Evolutionary conservation across 2,888 invertebrate species (phyloP).

Genomic region (Sipha maydis): DNA sequence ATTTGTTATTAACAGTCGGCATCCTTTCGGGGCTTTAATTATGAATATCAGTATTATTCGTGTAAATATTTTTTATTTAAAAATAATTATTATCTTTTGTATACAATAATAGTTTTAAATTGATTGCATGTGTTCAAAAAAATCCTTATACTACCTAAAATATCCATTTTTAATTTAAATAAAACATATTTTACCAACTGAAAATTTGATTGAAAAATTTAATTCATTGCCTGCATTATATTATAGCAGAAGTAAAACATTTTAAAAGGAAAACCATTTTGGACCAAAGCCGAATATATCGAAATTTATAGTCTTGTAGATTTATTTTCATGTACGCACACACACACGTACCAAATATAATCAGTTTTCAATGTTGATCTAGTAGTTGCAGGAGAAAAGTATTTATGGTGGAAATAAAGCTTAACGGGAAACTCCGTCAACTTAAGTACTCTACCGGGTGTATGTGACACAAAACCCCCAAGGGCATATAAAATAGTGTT

Average conservation of each 20-base stretch:
- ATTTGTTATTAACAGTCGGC: no score
- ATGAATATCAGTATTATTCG: no score
- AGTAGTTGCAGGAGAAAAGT: neutral
- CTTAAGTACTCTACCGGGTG: conserved; percentile 7
- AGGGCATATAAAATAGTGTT: neutral
- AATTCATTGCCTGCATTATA: neutral
- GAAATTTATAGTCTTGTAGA: conserved; percentile 42
- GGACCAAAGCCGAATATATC: conserved; percentile 25
- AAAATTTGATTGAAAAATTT: no score
- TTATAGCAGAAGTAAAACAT: conserved; percentile 32
- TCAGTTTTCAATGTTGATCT: conserved; percentile 16
- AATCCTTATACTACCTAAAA: no score
- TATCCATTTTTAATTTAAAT: no score
- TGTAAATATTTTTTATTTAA: no score
- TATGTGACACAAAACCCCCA: conserved; percentile 4
- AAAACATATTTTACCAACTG: no score
- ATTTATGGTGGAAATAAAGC: neutral
- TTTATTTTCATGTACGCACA: neutral
- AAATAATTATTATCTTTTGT: no score
- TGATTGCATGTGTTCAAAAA: no score
- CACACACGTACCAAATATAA: neutral
- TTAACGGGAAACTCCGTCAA: conserved; percentile 1
- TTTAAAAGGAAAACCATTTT: conserved; percentile 42
- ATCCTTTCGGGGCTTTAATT: no score
- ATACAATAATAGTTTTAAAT: no score